phyloP scores from a whole-genome alignment of 1,140 invertebrate species.

The Doryteuthis pealeii region DNA sequence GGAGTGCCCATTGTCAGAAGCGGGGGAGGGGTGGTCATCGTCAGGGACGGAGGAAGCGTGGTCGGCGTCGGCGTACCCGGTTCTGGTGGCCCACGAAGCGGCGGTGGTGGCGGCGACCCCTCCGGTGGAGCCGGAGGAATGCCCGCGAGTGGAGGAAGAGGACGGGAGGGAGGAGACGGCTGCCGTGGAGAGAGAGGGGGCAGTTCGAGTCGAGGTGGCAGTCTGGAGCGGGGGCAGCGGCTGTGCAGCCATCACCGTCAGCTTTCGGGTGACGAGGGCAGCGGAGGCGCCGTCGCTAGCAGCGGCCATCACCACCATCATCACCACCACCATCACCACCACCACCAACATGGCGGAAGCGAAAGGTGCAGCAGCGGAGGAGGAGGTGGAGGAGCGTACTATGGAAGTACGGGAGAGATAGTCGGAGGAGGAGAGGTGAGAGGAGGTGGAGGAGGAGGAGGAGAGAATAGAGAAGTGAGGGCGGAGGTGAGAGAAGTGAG shows the following conservation, averaged over 20 bases:
- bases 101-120: neutral
- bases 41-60: neutral
- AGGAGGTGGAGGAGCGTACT: too few relatives aligned
- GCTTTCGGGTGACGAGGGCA: neutral
- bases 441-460: too few relatives aligned
- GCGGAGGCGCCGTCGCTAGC: neutral
- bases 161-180: neutral
- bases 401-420: too few relatives aligned
- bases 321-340: conserved; percentile 3
- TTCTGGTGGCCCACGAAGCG: neutral
- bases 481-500: neutral
- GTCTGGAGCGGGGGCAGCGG: neutral
- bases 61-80: too few relatives aligned
- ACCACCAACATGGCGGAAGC: conserved; percentile 11
- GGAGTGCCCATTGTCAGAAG: neutral
- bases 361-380: neutral
- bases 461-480: neutral
- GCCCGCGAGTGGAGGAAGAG: neutral
- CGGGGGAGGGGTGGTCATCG: neutral
- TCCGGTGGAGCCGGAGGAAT: neutral
- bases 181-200: neutral
- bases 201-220: neutral
- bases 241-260: neutral
- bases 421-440: too few relatives aligned
- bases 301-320: conserved; percentile 5